Conservation (phyloP, 1,140 invertebrate species). For the Helicoverpa zea region DNA sequence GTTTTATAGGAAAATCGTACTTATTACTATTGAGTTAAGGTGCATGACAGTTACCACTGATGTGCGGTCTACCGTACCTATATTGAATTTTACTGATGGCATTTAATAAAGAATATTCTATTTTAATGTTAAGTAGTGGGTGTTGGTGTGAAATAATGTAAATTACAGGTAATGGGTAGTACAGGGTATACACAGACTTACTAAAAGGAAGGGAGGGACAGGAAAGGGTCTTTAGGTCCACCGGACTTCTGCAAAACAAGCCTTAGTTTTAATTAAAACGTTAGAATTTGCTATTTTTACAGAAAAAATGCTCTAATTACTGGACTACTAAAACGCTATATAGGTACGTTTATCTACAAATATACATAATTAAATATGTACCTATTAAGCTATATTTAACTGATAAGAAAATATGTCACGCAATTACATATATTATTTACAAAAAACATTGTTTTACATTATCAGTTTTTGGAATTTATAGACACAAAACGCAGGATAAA, state of each 20-base stretch:
- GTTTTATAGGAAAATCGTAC: too few relatives aligned
- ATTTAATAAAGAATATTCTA: too few relatives aligned
- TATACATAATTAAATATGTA: background rate
- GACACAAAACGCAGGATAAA: too few relatives aligned
- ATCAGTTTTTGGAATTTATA: too few relatives aligned
- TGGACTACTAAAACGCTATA: background rate
- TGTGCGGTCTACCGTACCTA: too few relatives aligned
- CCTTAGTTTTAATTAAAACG: background rate
- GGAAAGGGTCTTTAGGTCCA: conserved; percentile 71
- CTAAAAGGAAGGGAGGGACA: conserved; percentile 57
- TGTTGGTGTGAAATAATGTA: too few relatives aligned
- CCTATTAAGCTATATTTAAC: background rate
- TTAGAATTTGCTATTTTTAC: background rate
- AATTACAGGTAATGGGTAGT: conserved; percentile 13
- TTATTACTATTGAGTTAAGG: too few relatives aligned
- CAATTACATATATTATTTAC: too few relatives aligned
- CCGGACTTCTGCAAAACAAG: conserved; percentile 78
- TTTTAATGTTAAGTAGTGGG: too few relatives aligned
- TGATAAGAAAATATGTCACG: background rate
- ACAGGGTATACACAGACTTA: conserved; percentile 56
- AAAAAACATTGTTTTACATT: background rate
- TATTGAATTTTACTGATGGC: too few relatives aligned
- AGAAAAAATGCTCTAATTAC: conserved; percentile 16
- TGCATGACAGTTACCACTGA: too few relatives aligned
- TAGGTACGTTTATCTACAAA: background rate